Evolutionary conservation across 2,797 vertebrate species (phyloP), one percentile per base, ranked within the genome.

Genomic region (Trachops cirrhosus): DNA sequence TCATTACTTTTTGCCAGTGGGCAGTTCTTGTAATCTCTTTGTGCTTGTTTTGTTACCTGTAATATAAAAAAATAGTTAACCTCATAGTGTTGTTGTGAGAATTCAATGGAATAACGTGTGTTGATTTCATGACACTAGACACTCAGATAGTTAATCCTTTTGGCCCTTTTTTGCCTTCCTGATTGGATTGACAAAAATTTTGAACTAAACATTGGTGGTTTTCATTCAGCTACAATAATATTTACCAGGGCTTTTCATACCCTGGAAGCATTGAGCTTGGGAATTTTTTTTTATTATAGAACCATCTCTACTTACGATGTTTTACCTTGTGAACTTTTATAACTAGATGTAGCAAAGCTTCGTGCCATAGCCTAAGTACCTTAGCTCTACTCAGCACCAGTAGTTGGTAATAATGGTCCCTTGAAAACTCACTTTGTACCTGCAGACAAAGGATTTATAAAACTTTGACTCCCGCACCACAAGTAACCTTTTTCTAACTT

Each of bases 181-280:
- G 12, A 34, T 68, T 86, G 90, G 11, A 83, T n/a, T 78, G 26
- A 64, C 24, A 89, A 67, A 73, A 75, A 19, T 41, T 83, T 70
- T 79, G 29, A 74, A 84, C 16, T 89, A 57, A 46, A 84, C 29
- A 21, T 77, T 91, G 39, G 8, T 94, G n/a, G 29, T 62, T 95
- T 92, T 94, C 50, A 26, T 95, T 95, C 8, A 86, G 46, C n/a
- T 91, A 16, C n/a, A 94, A 11, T 83, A 92, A 14, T 86, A 78
- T 83, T 73, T 74, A 64, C 29, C 2, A 37, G 15, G n/a, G 18
- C 14, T 77, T 92, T 95, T 92, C 21, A 57, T 57, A 67, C 39
- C 5, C 73, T 86, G 64, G 70, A 74, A 79, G 11, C 29, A 34
- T 77, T 75, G 54, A 74, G 1, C 48, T 83, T 89, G 48, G 62